Evolutionary conservation across 2,113 vertebrate genomes (phyloP), one percentile per base, ranked within the genome.

Genomic region (Leptosomus discolor): DNA sequence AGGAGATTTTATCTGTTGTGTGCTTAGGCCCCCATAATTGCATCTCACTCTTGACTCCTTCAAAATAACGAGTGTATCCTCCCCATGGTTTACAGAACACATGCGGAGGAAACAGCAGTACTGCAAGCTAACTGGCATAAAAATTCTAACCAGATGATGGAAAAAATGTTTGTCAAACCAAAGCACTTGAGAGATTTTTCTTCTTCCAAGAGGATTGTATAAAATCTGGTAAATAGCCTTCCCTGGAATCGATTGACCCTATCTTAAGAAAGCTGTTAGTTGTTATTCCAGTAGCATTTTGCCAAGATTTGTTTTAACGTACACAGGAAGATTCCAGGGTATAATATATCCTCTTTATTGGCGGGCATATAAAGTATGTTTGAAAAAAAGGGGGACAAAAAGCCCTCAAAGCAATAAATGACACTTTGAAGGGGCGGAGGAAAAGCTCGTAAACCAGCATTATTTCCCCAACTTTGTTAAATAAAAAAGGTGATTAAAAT

Each of bases 71-170:
- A 96, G 85, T 86, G 68, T 96, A 91, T 97, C 98, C 97, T 98
- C 95, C 93, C 73, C 91, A 70, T 3, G 37, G 93, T 97, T 98
- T 98, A 97, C 91, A 97, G 96, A 97, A 97, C 97, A 98, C 97
- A 98, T 98, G 98, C 90, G 46, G 96, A 99, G 98, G 98, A 99
- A 99, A 98, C 98, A 97, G 98, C 95, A 96, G 97, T 92, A 96
- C 97, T 98, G 98, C 74, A 63, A 98, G 97, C 96, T 98, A 97
- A 98, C 98, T 97, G 97, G 98, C 94, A 97, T 93, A 97, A 96
- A 98, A 98, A 98, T 98, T 98, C 94, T 98, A 98, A 98, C 98
- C 98, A 99, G 98, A 99, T 98, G 98, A 98, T 96, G 92, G 97
- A 94, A 97, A 97, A 98, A 98, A 93, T 79, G 32, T 90, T 97